Evolutionary conservation across 2,113 vertebrate genomes (phyloP), one percentile per base, ranked within the genome.

Genomic region (Pseudopodoces humilis): DNA sequence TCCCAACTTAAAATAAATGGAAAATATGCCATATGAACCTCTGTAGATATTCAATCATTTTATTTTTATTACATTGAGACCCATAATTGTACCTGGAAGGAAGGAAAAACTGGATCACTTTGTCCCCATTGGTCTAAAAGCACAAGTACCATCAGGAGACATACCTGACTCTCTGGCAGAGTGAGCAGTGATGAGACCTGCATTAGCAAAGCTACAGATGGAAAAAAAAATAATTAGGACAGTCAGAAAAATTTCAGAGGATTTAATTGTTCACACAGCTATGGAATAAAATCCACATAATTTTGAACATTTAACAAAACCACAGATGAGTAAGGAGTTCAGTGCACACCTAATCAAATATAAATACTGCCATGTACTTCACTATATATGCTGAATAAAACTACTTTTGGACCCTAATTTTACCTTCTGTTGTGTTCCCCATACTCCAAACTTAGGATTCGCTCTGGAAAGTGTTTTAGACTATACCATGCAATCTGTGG

Each of bases 71-170:
- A 91, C 78, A 93, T 63, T 90, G 88, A 97, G 97, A 95, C 81
- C 58, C 92, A 94, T 82, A 92, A 97, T 91, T 97, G 95, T 88
- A 97, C 95, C 88, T 96, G 91, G 92, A 97, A 98, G 84, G 91
- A 90, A 97, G 91, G 46, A 96, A 97, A 96, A 97, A 97, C 91
- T 97, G 96, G 96, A 98, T 96, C 96, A 96, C 75, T 47, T 86
- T 94, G 97, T 96, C 93, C 97, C 97, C 90, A 95, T 67, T 93
- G 95, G 83, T 96, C 96, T 96, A 92, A 97, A 97, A 97, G 83
- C 92, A 69, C 92, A 96, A 92, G 35, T 91, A 92, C 88, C 94
- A 96, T 93, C 92, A 96, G 83, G 95, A 97, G 95, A 96, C 92
- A 69, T 47, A 94, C 47, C 94, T 93, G 67, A 74, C 15, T 63